phyloP scores from a whole-genome alignment of 2,888 invertebrate species.

The Bugulina stolonifera region DNA sequence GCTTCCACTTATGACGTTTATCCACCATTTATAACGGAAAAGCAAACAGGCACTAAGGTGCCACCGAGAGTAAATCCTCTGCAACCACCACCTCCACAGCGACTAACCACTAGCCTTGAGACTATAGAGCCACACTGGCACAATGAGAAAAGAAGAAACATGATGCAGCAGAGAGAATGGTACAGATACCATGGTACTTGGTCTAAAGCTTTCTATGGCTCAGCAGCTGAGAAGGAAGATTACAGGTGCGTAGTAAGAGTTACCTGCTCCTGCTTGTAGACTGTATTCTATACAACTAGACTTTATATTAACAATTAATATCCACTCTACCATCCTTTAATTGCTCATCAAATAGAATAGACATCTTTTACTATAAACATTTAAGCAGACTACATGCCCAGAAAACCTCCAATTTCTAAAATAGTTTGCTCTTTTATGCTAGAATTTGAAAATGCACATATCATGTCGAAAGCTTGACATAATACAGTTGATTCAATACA shows the following conservation, averaged over 20 bases:
- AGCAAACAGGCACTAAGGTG: slow-evolving; percentile 31
- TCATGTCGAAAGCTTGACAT: too few relatives aligned
- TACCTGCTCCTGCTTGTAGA: too few relatives aligned
- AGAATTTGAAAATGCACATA: too few relatives aligned
- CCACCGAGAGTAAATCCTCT: slow-evolving; percentile 41
- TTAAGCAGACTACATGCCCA: too few relatives aligned
- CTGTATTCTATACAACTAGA: too few relatives aligned
- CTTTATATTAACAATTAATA: too few relatives aligned
- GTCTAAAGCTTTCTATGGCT: slow-evolving; percentile 48
- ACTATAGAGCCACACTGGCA: slow-evolving; percentile 46
- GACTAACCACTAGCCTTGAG: slow-evolving; percentile 43
- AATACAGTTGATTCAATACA: too few relatives aligned
- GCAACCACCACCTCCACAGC: slow-evolving; percentile 40
- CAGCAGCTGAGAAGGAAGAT: slow-evolving; percentile 45
- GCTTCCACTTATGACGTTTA: slow-evolving; percentile 29
- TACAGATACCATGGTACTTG: slow-evolving; percentile 49
- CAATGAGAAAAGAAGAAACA: slow-evolving; percentile 41
- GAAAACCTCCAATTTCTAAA: too few relatives aligned
- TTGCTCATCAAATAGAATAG: too few relatives aligned
- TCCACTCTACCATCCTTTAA: too few relatives aligned
- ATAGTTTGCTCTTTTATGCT: too few relatives aligned
- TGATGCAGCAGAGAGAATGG: slow-evolving; percentile 49
- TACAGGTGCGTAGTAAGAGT: slow-evolving; percentile 40
- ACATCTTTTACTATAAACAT: too few relatives aligned
- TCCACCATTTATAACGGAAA: slow-evolving; percentile 28